phyloP scores from a whole-genome alignment of 2,113 vertebrate genomes.

The Eulemur rufifrons region DNA sequence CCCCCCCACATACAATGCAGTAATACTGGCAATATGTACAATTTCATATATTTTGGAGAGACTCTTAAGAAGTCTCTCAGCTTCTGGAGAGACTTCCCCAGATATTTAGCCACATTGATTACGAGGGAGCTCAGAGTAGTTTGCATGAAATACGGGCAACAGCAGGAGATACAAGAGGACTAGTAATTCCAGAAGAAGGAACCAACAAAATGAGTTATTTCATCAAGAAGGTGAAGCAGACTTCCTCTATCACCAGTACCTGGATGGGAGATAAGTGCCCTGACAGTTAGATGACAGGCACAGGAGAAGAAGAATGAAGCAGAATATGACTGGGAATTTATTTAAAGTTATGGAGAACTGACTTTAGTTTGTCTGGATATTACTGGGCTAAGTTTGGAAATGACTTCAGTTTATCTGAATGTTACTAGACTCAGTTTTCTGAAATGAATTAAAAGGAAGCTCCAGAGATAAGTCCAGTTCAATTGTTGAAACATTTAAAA shows the following conservation, averaged over 20 bases:
- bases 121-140: background rate
- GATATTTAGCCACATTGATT: background rate
- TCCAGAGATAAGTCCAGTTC: background rate
- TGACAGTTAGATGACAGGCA: background rate
- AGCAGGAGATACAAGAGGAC: background rate
- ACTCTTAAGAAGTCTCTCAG: background rate
- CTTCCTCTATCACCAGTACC: background rate
- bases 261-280: background rate
- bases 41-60: background rate
- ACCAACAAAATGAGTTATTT: background rate
- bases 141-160: background rate
- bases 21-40: background rate
- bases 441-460: background rate
- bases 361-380: background rate
- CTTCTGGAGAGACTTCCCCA: background rate
- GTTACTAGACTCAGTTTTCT: background rate
- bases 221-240: background rate
- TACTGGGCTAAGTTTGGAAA: background rate
- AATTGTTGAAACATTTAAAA: background rate
- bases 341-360: background rate
- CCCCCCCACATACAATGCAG: rapidly evolving
- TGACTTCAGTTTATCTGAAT: background rate
- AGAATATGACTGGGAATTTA: background rate
- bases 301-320: background rate
- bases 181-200: background rate